Conservation (phyloP, 2,113 vertebrate species). For the Neoarius graeffei region DNA sequence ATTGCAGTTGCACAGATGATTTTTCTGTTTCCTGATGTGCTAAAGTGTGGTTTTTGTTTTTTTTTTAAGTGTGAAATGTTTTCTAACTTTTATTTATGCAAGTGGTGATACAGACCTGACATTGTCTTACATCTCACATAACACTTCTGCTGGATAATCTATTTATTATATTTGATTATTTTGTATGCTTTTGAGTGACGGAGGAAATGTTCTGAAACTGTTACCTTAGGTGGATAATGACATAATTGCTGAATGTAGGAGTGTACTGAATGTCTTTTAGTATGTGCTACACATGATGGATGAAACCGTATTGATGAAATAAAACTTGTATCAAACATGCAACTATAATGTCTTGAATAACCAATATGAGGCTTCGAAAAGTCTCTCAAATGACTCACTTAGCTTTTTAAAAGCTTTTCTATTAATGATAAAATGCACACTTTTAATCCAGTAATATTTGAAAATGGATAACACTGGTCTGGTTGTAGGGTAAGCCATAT, state of each 20-base stretch:
- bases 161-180: conserved; percentile 47
- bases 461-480: background rate
- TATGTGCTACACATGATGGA: conserved; percentile 9
- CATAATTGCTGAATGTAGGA: background rate
- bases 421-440: background rate
- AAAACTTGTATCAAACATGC: background rate
- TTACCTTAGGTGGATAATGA: background rate
- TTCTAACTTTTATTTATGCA: conserved; percentile 7
- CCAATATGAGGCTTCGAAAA: background rate
- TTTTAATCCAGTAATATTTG: background rate
- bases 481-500: background rate
- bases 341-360: background rate
- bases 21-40: background rate
- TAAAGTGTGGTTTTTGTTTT: background rate
- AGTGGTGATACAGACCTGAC: background rate
- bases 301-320: conserved; percentile 6
- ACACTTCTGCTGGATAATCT: conserved; percentile 19
- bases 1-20: conserved; percentile 24
- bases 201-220: background rate
- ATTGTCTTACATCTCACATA: conserved; percentile 19
- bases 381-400: background rate
- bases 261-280: conserved; percentile 2
- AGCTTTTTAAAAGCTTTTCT: background rate
- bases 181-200: background rate
- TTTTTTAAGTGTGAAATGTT: no score